Percentiles rank a stretch among this genome's conserved stretches.
Conservation (phyloP, 2,113 vertebrate species). For the Lathamus discolor region DNA sequence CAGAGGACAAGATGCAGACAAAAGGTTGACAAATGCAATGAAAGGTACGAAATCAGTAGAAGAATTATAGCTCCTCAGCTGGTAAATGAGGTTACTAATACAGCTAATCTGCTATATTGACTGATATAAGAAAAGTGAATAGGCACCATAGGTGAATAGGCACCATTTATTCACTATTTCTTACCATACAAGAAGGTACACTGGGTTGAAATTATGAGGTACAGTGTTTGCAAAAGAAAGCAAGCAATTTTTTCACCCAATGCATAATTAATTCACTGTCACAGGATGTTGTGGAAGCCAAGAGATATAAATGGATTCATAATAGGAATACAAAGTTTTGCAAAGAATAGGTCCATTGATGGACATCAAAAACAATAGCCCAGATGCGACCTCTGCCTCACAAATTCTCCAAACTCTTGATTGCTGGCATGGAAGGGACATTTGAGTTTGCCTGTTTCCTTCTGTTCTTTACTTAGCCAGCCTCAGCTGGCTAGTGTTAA, state of each 20-base stretch:
- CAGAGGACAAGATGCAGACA: background rate
- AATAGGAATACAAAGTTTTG: slow-evolving; percentile 17
- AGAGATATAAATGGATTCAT: slow-evolving; percentile 39
- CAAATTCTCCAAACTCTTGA: slow-evolving; percentile 2
- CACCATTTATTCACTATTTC: background rate
- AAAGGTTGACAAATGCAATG: background rate
- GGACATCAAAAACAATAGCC: slow-evolving; percentile 36
- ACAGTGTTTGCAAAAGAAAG: background rate
- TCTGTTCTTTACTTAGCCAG: background rate
- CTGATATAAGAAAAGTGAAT: background rate
- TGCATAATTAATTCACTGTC: background rate
- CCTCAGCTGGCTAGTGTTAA: background rate
- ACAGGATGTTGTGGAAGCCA: slow-evolving; percentile 40
- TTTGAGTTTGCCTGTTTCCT: background rate
- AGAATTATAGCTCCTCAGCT: background rate
- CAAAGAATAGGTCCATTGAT: slow-evolving; percentile 47
- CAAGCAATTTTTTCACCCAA: background rate
- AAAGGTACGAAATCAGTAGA: background rate
- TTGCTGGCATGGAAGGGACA: background rate
- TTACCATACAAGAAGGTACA: background rate
- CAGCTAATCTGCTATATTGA: background rate
- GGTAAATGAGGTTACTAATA: background rate
- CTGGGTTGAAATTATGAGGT: background rate
- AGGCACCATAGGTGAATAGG: background rate
- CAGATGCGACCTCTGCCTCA: slow-evolving; percentile 41